A percentile compares a stretch with the other conserved stretches of the same genome.
phyloP scores from a whole-genome alignment of 2,888 invertebrate genomes.

The Frankliniella intonsa region DNA sequence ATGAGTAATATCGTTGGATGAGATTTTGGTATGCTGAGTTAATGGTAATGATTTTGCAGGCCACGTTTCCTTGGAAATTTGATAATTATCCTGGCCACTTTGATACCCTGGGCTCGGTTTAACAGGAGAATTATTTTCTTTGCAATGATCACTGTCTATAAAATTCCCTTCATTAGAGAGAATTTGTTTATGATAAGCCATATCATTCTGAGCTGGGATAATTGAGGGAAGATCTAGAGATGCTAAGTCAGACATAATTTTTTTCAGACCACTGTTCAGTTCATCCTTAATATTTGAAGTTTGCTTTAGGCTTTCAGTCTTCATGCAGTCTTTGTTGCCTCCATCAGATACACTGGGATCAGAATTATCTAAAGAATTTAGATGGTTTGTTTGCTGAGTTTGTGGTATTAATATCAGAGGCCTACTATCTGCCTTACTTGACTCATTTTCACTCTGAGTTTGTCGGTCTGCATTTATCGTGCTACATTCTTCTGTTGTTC shows the following conservation, averaged over 20 bases:
- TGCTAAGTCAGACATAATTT: background rate
- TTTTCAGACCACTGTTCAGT: background rate
- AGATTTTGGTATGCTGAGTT: background rate
- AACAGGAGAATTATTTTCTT: background rate
- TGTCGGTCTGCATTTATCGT: background rate
- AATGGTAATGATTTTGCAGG: background rate
- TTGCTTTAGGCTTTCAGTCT: background rate
- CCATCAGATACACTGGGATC: background rate
- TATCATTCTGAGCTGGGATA: background rate
- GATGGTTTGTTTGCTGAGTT: background rate
- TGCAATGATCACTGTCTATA: background rate
- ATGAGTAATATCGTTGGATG: background rate
- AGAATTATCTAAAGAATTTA: background rate
- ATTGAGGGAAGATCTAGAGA: background rate
- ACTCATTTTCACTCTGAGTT: background rate
- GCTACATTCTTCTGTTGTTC: background rate
- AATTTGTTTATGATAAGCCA: background rate
- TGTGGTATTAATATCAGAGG: background rate
- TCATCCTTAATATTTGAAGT: background rate
- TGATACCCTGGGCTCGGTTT: background rate
- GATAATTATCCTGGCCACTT: background rate
- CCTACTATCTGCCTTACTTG: background rate
- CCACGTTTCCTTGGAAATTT: background rate
- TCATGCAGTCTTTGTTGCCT: background rate
- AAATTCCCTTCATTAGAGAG: background rate